Evolutionary conservation across 2,888 invertebrate species (phyloP), one percentile per base, ranked within the genome.

Genomic region (Bellardia pandia): DNA sequence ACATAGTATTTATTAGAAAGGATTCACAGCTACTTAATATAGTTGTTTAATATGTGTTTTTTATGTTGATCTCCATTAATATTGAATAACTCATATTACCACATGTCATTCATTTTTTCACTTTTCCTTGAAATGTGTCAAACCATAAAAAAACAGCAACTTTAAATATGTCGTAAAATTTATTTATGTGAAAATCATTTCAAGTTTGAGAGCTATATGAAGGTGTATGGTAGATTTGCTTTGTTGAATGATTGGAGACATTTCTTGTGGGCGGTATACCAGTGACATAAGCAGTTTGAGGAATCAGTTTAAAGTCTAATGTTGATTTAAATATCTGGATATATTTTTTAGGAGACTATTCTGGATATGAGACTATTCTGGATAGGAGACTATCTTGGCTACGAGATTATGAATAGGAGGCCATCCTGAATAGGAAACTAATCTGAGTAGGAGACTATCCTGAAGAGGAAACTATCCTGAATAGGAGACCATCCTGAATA

Each of bases 81-180:
- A 77, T 62, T 71, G 53, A 78, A 84, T 78, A 84, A 72, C 71
- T 78, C 64, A 72, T 84, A 37, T 77, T 77, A 45, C 48, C 72
- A 64, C 71, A 77, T 66, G 56, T 53, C 60, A 53, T 9, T 56
- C 45, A 58, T 45, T 23, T 71, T 64, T 71, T 51, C 75, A 81
- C 33, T 77, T 71, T 77, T 82, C 40, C n/a, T 71, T 37, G 40
- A 60, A 83, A 69, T 83, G 33, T 76, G 69, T 62, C 69, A 71
- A 48, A 30, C 9, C 48, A 75, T 80, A 56, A 56, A 58, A 64
- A 23, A 48, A 2, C 23, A 72, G 7, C 16, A 64, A 64, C 53
- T 64, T 58, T 23, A 13, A 14, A 48, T 58, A 75, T 33, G 14
- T 48, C n/a, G 56, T 33, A 58, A 64, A 56, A 62, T 45, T 45